Base-by-base conservation (phyloP, 2,113 vertebrate genomes). In the Dipodomys merriami region DNA sequence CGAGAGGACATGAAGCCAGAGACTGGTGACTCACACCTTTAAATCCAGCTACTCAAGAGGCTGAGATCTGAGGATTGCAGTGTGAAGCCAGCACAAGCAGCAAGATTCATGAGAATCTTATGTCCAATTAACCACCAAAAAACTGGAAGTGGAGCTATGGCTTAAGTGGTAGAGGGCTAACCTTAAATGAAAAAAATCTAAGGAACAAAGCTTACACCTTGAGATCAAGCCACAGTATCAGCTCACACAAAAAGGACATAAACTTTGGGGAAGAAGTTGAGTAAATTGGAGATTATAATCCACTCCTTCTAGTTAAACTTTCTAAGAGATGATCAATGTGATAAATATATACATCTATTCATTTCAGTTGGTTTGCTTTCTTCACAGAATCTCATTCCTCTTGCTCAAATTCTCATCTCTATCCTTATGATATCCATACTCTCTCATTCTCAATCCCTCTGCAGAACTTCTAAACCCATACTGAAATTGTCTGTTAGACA, bases 331-430 rank as follows among this genome's bases (percentile, higher is more conserved):
- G 49, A 1, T 1, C 79, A 25, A 84, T 60, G 9, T 57, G 83
- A 87, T 90, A 79, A 88, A n/a, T 10, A 65, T 76, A 39, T 39
- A 39, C 84, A 71, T 23, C 19, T 62, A 35, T 85, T 60, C 1
- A n/a, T 20, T 91, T 95, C 46, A 53, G 25, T 76, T 90, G 30
- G 27, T 86, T 91, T 94, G 15, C 64, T 73, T 19, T 88, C 53
- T 23, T 94, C 67, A 95, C 82, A 64, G 7, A 39, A 71, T 67
- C 20, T 27, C 1, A 5, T n/a, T 82, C 20, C 20, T 53, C n/a
- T 80, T 72, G 25, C 77, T 89, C 83, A n/a, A 86, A 84, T 19
- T 81, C 30, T 60, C 30, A 84, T 88, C 35, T 90, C 67, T 91
- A 27, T 86, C 74, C 27, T 86, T 22, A 71, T 60, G n/a, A 74